Evolutionary conservation across 2,113 vertebrate species (phyloP), one percentile per base, ranked within the genome.

Genomic region (Willisornis vidua): DNA sequence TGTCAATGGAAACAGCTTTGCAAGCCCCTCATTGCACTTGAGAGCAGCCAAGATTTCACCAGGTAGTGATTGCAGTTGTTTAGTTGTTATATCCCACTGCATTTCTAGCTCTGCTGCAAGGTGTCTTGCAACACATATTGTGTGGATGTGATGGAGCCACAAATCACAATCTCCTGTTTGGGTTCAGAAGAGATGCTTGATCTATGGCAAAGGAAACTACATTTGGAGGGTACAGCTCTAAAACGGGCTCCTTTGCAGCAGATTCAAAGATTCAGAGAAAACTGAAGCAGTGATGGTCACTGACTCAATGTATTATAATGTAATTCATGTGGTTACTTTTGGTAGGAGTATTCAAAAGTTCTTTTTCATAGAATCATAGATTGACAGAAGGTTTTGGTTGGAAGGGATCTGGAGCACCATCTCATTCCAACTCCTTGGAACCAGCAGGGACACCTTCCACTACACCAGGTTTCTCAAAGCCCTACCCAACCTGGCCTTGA

Each of bases 111-210:
- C 43, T 77, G 70, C 43, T 57, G 45, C 24, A 43, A 18, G 11
- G 5, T 35, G 7, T 26, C 58, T 57, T 20, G 6, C 48, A 35
- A 52, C 84, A 59, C 0, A 0, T 8, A 24, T 51, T 9, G 0
- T 1, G 5, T 14, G 24, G 17, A 14, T 51, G 17, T 3, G 2
- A 23, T 14, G 0, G 1, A 77, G 39, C 29, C 46, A 37, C 12
- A 43, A 19, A 41, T 16, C 3, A 1, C 1, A 3, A 19, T 54
- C 15, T 39, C 8, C 73, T 24, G 0, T 70, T 63, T 67, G 22
- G 25, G 12, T 61, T 74, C 43, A 55, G 85, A 59, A 23, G 67
- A 67, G 22, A 18, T 10, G 19, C 25, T 85, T 61, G 35, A 18
- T 18, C 26, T 31, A 5, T 35, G 58, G 5, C 17, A 63, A 61